Conservation (phyloP, 2,113 vertebrate species). For the Rhabdornis inornatus region DNA sequence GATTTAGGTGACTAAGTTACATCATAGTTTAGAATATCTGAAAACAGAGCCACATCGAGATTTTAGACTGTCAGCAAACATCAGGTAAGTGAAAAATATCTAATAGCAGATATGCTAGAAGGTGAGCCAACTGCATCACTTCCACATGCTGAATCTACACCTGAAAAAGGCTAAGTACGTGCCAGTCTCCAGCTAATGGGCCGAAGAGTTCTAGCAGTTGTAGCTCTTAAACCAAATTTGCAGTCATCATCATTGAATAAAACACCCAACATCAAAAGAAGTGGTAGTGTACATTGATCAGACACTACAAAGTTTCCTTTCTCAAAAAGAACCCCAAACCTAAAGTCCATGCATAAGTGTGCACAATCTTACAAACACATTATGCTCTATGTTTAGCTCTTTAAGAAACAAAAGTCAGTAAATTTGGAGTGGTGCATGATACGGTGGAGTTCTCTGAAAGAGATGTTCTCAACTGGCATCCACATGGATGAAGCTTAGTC, state of each 20-base stretch:
- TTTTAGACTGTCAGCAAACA: not conserved
- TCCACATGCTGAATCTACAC: not conserved
- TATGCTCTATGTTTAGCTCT: not conserved
- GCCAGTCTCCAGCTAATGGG: not conserved
- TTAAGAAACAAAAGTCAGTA: not conserved
- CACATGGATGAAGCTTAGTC: not conserved
- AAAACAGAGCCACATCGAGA: not conserved
- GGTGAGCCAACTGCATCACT: not conserved
- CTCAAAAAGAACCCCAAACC: not conserved
- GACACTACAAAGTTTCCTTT: not conserved
- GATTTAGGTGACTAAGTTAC: not conserved
- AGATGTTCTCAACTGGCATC: not conserved
- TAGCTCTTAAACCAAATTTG: not conserved
- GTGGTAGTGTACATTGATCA: not conserved
- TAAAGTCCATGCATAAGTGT: fast-evolving
- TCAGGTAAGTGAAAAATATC: not conserved
- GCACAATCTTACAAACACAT: not conserved
- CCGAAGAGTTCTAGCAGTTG: not conserved
- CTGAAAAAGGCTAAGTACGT: not conserved
- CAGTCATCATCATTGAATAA: not conserved
- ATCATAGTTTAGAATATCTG: not conserved
- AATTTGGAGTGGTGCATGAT: not conserved
- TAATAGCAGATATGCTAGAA: not conserved
- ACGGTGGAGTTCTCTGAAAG: not conserved
- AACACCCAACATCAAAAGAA: not conserved